Evolutionary conservation across 2,113 vertebrate species (phyloP).

Genomic region (Synodontis membranacea): DNA sequence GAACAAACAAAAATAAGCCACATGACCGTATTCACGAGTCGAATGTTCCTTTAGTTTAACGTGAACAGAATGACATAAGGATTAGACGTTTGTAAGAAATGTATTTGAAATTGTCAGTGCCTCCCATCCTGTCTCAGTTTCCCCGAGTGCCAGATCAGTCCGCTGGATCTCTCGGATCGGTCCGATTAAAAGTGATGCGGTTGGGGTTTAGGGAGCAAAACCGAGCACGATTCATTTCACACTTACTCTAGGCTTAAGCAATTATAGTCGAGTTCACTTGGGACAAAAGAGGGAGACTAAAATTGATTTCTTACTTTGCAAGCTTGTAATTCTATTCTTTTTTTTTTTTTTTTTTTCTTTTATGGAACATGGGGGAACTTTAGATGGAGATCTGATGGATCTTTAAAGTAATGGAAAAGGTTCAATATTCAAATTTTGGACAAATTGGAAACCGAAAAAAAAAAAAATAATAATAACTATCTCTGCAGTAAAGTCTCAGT

Average conservation of each 20-base stretch:
- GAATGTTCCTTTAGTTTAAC: not conserved
- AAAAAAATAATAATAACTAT: too few relatives aligned
- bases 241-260: slow-evolving; percentile 49
- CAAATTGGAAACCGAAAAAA: not conserved
- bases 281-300: slow-evolving; percentile 35
- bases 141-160: slow-evolving; percentile 19
- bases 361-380: slow-evolving; percentile 22
- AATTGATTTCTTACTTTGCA: slow-evolving; percentile 48
- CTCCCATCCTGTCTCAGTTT: not conserved
- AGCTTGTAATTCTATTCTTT: slow-evolving; percentile 28
- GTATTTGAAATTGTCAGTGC: not conserved
- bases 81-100: not conserved
- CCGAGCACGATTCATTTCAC: slow-evolving; percentile 38
- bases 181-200: slow-evolving; percentile 50
- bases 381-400: slow-evolving; percentile 31
- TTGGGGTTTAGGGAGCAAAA: slow-evolving; percentile 32
- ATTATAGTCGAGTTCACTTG: slow-evolving; percentile 37
- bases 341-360: slow-evolving; percentile 38
- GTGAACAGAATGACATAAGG: not conserved
- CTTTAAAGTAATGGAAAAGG: slow-evolving; percentile 32
- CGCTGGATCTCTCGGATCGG: slow-evolving; percentile 32
- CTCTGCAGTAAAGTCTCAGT: not conserved
- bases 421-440: slow-evolving; percentile 31
- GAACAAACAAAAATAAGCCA: not conserved
- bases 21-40: not conserved